A percentile compares a stretch with the other conserved stretches of the same genome.
These are phyloP conservation scores for Trichogramma evanescens DNA, from an alignment of 2,888 invertebrate genomes.

Conservation along the genomic window DNA sequence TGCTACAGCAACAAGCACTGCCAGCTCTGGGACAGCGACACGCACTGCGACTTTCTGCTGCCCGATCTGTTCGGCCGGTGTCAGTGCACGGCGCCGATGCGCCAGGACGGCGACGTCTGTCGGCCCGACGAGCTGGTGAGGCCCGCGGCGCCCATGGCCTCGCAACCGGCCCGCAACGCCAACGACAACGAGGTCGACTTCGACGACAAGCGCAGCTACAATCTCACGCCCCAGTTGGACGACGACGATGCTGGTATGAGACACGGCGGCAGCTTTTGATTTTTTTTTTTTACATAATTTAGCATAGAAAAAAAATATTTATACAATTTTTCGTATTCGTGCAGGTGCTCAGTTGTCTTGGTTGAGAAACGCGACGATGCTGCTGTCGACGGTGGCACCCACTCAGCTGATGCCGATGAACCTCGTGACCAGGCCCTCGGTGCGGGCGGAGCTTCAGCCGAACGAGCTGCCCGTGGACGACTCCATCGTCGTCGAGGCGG, in stretches of 20 bases:
- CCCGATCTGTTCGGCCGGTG: slow-evolving; percentile 85
- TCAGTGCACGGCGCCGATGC: slow-evolving; percentile 56
- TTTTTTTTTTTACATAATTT: slow-evolving; percentile 13
- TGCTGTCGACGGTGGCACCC: slow-evolving; percentile 31
- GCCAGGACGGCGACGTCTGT: slow-evolving; percentile 44
- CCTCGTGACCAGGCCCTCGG: slow-evolving; percentile 33
- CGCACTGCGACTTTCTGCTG: slow-evolving; percentile 83
- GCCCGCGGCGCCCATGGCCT: slow-evolving; percentile 25
- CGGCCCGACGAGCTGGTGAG: slow-evolving; percentile 49
- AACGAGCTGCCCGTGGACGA: slow-evolving; percentile 37
- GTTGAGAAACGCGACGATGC: slow-evolving; percentile 39
- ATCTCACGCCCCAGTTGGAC: background rate
- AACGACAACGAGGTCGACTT: slow-evolving; percentile 33
- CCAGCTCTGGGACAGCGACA: slow-evolving; percentile 72
- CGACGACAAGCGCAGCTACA: background rate
- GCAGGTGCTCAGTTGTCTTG: slow-evolving; percentile 40
- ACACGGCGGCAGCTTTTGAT: slow-evolving; percentile 4
- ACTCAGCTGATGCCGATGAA: slow-evolving; percentile 31
- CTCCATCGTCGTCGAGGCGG: slow-evolving; percentile 39
- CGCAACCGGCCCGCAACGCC: slow-evolving; percentile 27
- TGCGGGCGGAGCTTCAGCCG: slow-evolving; percentile 27
- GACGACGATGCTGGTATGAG: slow-evolving; percentile 24
- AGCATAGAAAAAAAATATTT: background rate
- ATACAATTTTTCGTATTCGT: background rate
- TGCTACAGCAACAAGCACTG: slow-evolving; percentile 89